Evolutionary conservation across 2,113 vertebrate species (phyloP), one percentile per base, ranked within the genome.

Genomic region (Aspidoscelis tigris): DNA sequence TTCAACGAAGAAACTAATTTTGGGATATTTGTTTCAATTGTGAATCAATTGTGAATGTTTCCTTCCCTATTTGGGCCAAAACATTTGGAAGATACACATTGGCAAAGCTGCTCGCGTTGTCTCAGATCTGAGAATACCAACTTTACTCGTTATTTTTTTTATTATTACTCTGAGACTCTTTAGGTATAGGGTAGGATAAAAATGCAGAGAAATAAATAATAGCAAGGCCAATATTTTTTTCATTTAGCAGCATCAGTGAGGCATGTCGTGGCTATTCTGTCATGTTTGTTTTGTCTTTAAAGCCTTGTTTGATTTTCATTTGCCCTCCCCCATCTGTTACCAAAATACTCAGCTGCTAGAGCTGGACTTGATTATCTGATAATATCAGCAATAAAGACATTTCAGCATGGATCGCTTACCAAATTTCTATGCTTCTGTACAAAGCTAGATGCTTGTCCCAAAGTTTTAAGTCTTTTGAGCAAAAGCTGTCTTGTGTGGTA

Each of bases 281-380:
- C 33, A 0, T 89, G 90, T 88, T 91, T 84, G 72, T 86, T 88
- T 78, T 75, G 0, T 7, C 47, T 58, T 80, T 76, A 72, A 83
- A 0, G 85, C 71, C 86, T 21, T 84, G 88, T 85, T 88, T 80
- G 77, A 22, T 78, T 70, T 47, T 18, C 43, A 14, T 78, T 6
- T 33, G 24, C 9, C 16, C 47, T 58, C 9, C 58, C 39, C 61
- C 68, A 78, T 61, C 39, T 71, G 68, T 55, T 78, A 70, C 53
- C 69, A 78, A 70, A 61, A 70, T 78, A 66, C 33, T 71, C 1
- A 66, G 87, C 76, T 12, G 78, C 0, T 2, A 81, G 2, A 92
- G 84, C 91, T 93, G 88, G 93, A 92, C 91, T 93, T 6, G 14
- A 86, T 91, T 82, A 85, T 89, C 11, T 0, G 82, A 86, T 84